These are phyloP conservation scores for Teinopalpus imperialis DNA, from an alignment of 2,888 invertebrate species.

Conservation along the genomic window DNA sequence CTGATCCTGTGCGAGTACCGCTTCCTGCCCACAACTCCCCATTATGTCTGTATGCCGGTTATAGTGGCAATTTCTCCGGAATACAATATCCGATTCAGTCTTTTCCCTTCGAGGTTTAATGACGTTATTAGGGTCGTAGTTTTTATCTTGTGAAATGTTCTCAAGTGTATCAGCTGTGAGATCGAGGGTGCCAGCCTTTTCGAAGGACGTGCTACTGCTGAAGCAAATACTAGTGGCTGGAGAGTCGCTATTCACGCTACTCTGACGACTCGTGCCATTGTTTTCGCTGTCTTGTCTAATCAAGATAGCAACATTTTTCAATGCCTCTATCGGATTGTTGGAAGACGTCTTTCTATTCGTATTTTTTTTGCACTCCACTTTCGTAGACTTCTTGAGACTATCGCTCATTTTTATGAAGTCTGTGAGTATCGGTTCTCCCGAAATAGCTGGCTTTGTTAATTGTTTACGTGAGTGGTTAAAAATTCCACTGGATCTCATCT, in stretches of 20 bases:
- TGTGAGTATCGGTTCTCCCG: slow-evolving; percentile 86
- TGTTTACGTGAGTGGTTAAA: slow-evolving; percentile 86
- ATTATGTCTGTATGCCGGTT: slow-evolving; percentile 68
- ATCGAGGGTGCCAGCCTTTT: slow-evolving; percentile 63
- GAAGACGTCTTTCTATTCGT: slow-evolving; percentile 50
- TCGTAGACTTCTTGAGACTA: slow-evolving; percentile 71
- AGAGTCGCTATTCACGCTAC: slow-evolving; percentile 69
- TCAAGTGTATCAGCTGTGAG: slow-evolving; percentile 61
- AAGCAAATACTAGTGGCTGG: slow-evolving; percentile 69
- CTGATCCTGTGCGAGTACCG: slow-evolving; percentile 79
- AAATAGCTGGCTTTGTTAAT: slow-evolving; percentile 59
- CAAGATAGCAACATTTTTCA: slow-evolving; percentile 68
- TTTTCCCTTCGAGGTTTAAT: slow-evolving; percentile 91
- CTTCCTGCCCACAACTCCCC: slow-evolving; percentile 75
- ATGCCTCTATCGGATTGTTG: slow-evolving; percentile 68
- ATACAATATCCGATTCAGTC: slow-evolving; percentile 93
- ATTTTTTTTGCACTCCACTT: slow-evolving; percentile 55
- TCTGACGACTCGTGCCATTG: slow-evolving; percentile 63
- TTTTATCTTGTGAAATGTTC: slow-evolving; percentile 42
- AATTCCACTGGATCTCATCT: slow-evolving; percentile 85
- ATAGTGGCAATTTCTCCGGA: slow-evolving; percentile 82
- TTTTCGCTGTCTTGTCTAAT: slow-evolving; percentile 66
- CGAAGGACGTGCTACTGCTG: slow-evolving; percentile 56
- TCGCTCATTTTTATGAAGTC: slow-evolving; percentile 85
- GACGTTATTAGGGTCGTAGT: slow-evolving; percentile 60